Base-by-base conservation (phyloP, 2,113 vertebrate genomes). In the Elaphurus davidianus region DNA sequence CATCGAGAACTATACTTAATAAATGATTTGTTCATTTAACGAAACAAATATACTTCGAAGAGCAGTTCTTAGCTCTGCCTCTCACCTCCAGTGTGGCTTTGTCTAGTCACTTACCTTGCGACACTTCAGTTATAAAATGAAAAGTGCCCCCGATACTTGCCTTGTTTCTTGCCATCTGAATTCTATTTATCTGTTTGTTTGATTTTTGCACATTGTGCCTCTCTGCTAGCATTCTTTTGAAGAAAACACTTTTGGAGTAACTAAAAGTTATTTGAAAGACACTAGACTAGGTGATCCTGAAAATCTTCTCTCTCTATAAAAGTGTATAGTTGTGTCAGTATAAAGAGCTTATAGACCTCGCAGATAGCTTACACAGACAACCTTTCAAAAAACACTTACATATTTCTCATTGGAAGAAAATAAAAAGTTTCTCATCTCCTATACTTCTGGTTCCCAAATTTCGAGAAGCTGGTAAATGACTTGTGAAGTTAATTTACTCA, bases 401-500 rank as follows among this genome's bases (percentile, higher is more conserved):
- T 17, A 81, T 95, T 95, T 96, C 43, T 86, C 94, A n/a, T 23
- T 90, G 54, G 54, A 88, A 84, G 43, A 91, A 90, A 96, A 74
- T 89, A 5, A 52, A 96, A 95, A 27, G 21, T 47, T 85, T 19
- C 67, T 96, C 9, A 83, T 11, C 30, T 52, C 9, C 86, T 98
- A 96, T 84, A 52, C 79, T 97, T 93, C 84, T 81, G 43, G 12
- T 82, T 97, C 33, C 87, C 84, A 97, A 96, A 97, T 98, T 96
- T 55, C 27, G 94, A 83, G 82, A 59, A 92, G 1, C n/a, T 97
- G 62, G 76, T 55, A 84, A 85, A 40, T 59, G 74, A 52, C 60
- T 97, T 98, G 14, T 64, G 19, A 74, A 97, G 25, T 94, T 98
- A 47, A 95, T 60, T 98, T 96, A 87, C 52, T 97, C 82, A 86